Evolutionary conservation across 2,888 invertebrate genomes (phyloP).

Genomic region (Chloromyia formosa): DNA sequence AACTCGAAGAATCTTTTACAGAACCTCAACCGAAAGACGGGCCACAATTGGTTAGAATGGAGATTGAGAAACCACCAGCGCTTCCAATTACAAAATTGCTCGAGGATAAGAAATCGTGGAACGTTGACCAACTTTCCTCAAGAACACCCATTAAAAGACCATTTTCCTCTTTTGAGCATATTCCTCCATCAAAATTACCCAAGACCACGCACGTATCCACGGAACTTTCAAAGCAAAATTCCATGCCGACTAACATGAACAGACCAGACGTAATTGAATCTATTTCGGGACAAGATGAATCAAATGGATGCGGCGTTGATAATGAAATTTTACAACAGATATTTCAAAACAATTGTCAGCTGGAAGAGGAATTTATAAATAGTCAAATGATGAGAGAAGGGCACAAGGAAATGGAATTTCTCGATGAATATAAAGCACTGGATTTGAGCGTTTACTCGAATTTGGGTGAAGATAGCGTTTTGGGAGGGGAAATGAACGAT

Average conservation of each 20-base stretch:
- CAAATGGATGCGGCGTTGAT: neutral
- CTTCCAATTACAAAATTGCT: neutral
- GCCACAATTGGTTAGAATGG: neutral
- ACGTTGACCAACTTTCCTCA: neutral
- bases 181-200: neutral
- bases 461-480: neutral
- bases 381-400: slow-evolving; percentile 17
- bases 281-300: neutral
- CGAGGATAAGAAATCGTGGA: too few species aligned
- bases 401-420: neutral
- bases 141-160: neutral
- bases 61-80: too few species aligned
- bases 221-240: neutral
- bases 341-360: neutral
- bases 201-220: neutral
- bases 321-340: slow-evolving; percentile 10
- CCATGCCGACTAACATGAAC: neutral
- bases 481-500: too few species aligned
- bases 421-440: neutral
- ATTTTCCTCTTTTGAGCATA: neutral
- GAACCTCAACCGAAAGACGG: neutral
- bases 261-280: neutral
- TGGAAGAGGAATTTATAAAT: slow-evolving; percentile 34
- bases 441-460: neutral
- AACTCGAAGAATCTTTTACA: neutral